These are phyloP conservation scores for Pecten maximus DNA, from an alignment of 2,888 invertebrate species.

Conservation along the genomic window DNA sequence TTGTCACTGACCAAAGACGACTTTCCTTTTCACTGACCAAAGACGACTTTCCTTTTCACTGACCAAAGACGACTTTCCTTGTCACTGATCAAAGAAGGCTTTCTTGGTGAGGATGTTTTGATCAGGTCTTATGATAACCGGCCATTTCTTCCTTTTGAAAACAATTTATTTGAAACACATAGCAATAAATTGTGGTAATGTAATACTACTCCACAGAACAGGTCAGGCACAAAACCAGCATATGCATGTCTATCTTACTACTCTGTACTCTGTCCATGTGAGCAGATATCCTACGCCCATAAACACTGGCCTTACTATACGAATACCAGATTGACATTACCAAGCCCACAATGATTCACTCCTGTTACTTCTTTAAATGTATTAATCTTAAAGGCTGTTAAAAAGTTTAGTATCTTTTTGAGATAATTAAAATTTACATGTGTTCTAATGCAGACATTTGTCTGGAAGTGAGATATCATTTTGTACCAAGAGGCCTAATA, in stretches of 20 bases:
- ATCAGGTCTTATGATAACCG: background rate
- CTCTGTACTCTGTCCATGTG: background rate
- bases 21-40: no score
- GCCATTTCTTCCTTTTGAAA: background rate
- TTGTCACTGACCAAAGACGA: no score
- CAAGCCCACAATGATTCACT: background rate
- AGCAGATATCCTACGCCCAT: background rate
- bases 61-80: no score
- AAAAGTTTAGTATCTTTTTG: background rate
- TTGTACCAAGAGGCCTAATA: background rate
- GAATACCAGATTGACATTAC: background rate
- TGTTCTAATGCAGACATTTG: background rate
- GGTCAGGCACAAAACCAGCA: background rate
- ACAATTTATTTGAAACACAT: background rate
- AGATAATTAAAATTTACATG: background rate
- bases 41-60: no score
- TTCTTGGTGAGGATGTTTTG: background rate
- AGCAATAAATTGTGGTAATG: background rate
- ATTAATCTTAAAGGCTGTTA: background rate
- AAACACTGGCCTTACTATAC: background rate
- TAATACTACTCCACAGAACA: background rate
- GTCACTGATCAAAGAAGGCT: no score
- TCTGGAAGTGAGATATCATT: background rate
- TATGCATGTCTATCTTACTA: background rate
- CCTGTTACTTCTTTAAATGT: background rate